Percentiles rank a stretch among this genome's conserved stretches.
These are phyloP conservation scores for Eleutherodactylus coqui DNA, from an alignment of 2,797 vertebrate genomes.

Conservation along the genomic window DNA sequence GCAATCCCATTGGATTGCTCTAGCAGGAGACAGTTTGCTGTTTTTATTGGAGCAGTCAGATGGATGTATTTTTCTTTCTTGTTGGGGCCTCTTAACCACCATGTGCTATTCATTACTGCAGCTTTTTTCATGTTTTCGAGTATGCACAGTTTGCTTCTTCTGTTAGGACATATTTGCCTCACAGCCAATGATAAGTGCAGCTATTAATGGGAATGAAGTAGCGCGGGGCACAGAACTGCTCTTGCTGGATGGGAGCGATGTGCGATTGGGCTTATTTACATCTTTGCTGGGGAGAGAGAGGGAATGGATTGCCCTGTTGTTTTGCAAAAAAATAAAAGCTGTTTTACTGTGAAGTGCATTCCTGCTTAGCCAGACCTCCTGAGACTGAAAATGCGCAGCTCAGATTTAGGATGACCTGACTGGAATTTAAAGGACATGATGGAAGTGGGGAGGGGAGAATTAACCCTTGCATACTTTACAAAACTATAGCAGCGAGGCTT, in stretches of 20 bases:
- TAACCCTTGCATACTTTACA: background rate
- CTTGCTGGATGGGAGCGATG: background rate
- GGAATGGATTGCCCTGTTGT: no score
- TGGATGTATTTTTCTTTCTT: slow-evolving; percentile 66
- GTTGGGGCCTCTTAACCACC: slow-evolving; percentile 60
- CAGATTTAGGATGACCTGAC: slow-evolving; percentile 1
- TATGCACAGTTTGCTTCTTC: slow-evolving; percentile 61
- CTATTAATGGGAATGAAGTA: slow-evolving; percentile 68
- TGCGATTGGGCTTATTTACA: slow-evolving; percentile 8
- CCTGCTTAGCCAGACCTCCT: background rate
- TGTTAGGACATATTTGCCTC: slow-evolving; percentile 70
- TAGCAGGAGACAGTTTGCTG: slow-evolving; percentile 62
- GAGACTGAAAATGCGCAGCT: background rate
- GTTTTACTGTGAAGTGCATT: slow-evolving; percentile 6
- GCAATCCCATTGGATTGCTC: background rate
- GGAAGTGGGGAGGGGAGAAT: background rate
- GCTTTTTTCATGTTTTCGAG: slow-evolving; percentile 64
- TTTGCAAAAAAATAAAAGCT: background rate
- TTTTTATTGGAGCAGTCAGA: slow-evolving; percentile 64
- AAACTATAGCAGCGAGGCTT: background rate
- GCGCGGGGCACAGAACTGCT: slow-evolving; percentile 45
- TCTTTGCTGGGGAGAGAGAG: background rate
- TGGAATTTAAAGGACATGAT: background rate
- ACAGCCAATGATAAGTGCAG: slow-evolving; percentile 68
- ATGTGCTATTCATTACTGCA: slow-evolving; percentile 69